Conservation (phyloP, 2,888 invertebrate genomes). For the Oscheius sp. region DNA sequence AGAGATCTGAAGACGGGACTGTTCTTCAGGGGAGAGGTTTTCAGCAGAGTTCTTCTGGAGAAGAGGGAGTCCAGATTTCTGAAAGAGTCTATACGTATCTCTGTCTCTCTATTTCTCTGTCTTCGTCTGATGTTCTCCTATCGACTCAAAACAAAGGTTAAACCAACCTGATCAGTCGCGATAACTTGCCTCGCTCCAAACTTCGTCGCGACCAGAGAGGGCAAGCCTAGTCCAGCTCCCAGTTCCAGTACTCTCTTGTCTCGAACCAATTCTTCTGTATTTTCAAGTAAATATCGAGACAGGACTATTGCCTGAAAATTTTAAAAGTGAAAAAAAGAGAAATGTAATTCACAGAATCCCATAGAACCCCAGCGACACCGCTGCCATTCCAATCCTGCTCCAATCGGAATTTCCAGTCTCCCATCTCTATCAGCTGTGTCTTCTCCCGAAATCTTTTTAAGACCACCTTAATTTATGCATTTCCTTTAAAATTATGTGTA, state of each 20-base stretch:
- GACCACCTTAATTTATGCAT: background rate
- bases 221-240: slow-evolving; percentile 31
- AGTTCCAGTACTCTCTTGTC: slow-evolving; percentile 21
- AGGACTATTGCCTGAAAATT: slow-evolving; percentile 20
- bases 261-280: background rate
- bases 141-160: no score
- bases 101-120: background rate
- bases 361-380: slow-evolving; percentile 39
- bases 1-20: background rate
- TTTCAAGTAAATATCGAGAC: slow-evolving; percentile 8
- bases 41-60: background rate
- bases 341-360: slow-evolving; percentile 36
- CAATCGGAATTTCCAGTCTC: slow-evolving; percentile 67
- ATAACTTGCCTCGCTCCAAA: background rate
- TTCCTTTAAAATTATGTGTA: background rate
- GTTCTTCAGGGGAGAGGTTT: slow-evolving; percentile 17
- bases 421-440: slow-evolving; percentile 12
- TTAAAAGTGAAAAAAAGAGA: background rate
- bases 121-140: background rate
- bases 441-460: slow-evolving; percentile 20
- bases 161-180: slow-evolving; percentile 34
- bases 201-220: slow-evolving; percentile 27
- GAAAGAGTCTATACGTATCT: background rate
- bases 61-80: slow-evolving; percentile 11
- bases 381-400: slow-evolving; percentile 36